Percentiles rank a stretch among this genome's conserved stretches.
Evolutionary conservation across 1,140 invertebrate species (phyloP).

Genomic region (Neomicropteryx cornuta): DNA sequence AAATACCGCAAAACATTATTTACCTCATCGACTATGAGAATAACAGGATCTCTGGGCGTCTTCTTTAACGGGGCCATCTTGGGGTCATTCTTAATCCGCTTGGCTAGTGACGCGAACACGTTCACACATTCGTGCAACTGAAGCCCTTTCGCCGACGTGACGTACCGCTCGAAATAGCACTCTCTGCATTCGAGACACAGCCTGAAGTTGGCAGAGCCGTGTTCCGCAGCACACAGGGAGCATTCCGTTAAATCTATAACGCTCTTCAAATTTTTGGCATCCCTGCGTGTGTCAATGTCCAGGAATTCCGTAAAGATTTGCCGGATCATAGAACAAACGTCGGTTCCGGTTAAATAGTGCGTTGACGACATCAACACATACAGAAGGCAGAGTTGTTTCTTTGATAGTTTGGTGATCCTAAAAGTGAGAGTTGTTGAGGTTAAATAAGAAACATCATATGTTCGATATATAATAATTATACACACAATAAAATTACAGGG

Average conservation of each 20-base stretch:
- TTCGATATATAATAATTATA: too few species aligned
- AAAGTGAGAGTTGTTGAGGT: too few species aligned
- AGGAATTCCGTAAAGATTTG: slow-evolving; percentile 13
- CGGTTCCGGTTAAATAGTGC: too few species aligned
- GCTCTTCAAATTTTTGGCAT: slow-evolving; percentile 7
- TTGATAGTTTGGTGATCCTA: too few species aligned
- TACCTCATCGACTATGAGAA: slow-evolving; percentile 57
- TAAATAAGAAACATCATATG: too few species aligned
- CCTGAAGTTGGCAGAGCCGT: too few species aligned
- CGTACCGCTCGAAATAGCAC: slow-evolving; percentile 38
- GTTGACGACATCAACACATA: too few species aligned
- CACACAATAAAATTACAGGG: too few species aligned
- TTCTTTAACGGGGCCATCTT: slow-evolving; percentile 28
- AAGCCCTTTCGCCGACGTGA: slow-evolving; percentile 25
- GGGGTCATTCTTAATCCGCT: slow-evolving; percentile 23
- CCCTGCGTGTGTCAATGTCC: too few species aligned
- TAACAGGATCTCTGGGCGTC: slow-evolving; percentile 43
- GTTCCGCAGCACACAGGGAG: too few species aligned
- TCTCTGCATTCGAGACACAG: too few species aligned
- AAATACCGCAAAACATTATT: slow-evolving; percentile 17
- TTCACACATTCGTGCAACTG: slow-evolving; percentile 29
- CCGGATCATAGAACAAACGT: slow-evolving; percentile 7
- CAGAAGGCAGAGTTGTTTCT: too few species aligned
- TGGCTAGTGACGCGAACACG: slow-evolving; percentile 33
- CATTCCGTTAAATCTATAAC: slow-evolving; percentile 22